phyloP scores from a whole-genome alignment of 2,888 invertebrate genomes.

The Ctenicera cuprea region DNA sequence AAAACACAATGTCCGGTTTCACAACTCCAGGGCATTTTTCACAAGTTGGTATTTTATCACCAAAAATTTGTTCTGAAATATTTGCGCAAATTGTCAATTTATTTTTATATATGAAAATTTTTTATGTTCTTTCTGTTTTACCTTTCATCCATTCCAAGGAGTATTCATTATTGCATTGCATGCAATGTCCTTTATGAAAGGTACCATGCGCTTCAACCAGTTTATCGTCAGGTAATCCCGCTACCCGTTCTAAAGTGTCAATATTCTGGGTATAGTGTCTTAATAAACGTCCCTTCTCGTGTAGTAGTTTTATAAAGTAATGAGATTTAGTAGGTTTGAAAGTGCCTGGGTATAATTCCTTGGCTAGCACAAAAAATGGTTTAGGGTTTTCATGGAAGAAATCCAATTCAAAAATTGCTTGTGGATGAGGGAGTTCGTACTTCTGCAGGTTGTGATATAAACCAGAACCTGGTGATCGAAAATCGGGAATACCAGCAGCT shows the following conservation, averaged over 20 bases:
- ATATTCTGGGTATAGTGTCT: constrained; percentile 94
- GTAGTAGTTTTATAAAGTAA: constrained; percentile 90
- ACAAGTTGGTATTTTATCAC: constrained; percentile 88
- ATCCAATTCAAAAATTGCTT: constrained; percentile 93
- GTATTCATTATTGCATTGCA: constrained; percentile 84
- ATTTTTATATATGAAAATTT: too few relatives aligned
- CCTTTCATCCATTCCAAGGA: constrained; percentile 92
- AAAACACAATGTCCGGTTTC: constrained; percentile 97
- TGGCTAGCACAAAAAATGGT: constrained; percentile 94
- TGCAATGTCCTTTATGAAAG: constrained; percentile 91
- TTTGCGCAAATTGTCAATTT: too few relatives aligned
- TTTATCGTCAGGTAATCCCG: constrained; percentile 88
- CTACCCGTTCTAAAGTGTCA: constrained; percentile 92
- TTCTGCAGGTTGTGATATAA: constrained; percentile 93
- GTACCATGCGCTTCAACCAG: constrained; percentile 97
- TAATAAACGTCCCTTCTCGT: constrained; percentile 86
- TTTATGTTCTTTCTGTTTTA: constrained; percentile 62
- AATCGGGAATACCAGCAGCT: constrained; percentile 98
- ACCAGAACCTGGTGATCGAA: constrained; percentile 94
- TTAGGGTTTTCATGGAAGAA: constrained; percentile 92
- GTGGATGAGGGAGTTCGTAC: constrained; percentile 93
- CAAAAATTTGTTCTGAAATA: constrained; percentile 82
- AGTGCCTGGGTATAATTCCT: constrained; percentile 90
- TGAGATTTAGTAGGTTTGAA: constrained; percentile 94
- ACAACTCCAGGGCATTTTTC: constrained; percentile 82